phyloP scores from a whole-genome alignment of 2,888 invertebrate species.

The Pollenia labialis region DNA sequence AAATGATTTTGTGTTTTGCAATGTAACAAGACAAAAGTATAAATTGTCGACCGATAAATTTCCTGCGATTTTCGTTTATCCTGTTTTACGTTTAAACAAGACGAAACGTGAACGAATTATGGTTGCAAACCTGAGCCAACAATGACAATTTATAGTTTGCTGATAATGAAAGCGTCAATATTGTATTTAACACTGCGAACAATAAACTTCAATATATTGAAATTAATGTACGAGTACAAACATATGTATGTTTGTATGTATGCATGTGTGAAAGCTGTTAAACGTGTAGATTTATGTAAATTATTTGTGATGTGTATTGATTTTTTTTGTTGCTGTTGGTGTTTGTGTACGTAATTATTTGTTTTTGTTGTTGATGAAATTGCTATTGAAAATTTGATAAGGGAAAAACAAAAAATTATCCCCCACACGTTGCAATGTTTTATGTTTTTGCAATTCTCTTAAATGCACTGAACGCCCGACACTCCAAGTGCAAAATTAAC shows the following conservation, averaged over 20 bases:
- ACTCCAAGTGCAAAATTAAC: not conserved
- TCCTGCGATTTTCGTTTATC: conserved; percentile 6
- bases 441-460: not conserved
- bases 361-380: conserved; percentile 59
- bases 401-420: conserved; percentile 51
- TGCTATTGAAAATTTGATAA: conserved; percentile 62
- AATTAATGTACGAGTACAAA: not conserved
- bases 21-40: conserved; percentile 16
- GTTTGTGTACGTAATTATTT: conserved; percentile 50
- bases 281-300: conserved; percentile 26
- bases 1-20: not conserved
- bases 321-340: not conserved
- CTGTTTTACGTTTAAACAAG: conserved; percentile 32
- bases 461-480: not conserved
- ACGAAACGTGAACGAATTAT: conserved; percentile 61
- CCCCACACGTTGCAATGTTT: conserved; percentile 6
- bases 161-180: conserved; percentile 50
- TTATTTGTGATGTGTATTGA: conserved; percentile 7
- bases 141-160: conserved; percentile 64
- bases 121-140: conserved; percentile 43
- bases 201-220: conserved; percentile 21
- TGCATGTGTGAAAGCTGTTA: not conserved
- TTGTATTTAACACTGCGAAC: conserved; percentile 21
- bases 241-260: not conserved
- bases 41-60: conserved; percentile 30